Percentiles rank a stretch among this genome's conserved stretches.
These are phyloP conservation scores for Saccostrea echinata DNA, from an alignment of 1,140 invertebrate species.

Conservation along the genomic window DNA sequence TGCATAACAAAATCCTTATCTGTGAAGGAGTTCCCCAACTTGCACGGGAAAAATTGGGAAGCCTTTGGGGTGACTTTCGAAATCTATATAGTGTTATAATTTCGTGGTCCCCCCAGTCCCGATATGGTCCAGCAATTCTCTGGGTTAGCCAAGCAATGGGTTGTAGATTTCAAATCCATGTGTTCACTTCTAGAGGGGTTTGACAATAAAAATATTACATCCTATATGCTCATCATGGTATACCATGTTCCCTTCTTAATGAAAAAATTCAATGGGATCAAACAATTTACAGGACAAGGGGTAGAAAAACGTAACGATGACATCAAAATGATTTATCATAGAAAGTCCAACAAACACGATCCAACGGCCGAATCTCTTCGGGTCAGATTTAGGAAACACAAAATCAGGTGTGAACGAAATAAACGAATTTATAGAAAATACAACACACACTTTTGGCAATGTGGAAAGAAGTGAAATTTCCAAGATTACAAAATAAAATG, in stretches of 20 bases:
- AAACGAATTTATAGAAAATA: conserved; percentile 32
- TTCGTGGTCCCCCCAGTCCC: too few species aligned
- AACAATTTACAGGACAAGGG: conserved; percentile 40
- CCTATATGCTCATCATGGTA: conserved; percentile 40
- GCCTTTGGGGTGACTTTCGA: too few species aligned
- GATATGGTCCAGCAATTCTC: too few species aligned
- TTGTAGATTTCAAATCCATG: background rate
- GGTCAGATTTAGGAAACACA: conserved; percentile 4
- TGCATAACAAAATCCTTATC: too few species aligned
- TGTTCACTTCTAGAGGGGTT: conserved; percentile 3
- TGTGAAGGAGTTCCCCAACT: too few species aligned
- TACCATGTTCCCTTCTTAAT: conserved; percentile 37
- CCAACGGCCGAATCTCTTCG: conserved; percentile 25
- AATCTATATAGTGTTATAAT: too few species aligned
- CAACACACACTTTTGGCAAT: too few species aligned
- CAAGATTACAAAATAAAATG: too few species aligned
- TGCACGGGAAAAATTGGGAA: too few species aligned
- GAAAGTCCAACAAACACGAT: conserved; percentile 42
- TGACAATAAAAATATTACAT: conserved; percentile 24
- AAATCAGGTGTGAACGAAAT: background rate
- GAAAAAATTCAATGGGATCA: background rate
- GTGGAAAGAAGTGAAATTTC: too few species aligned
- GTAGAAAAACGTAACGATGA: conserved; percentile 45
- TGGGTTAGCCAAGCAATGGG: background rate
- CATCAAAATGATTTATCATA: conserved; percentile 38